These are phyloP conservation scores for Medauroidea extradentata DNA, from an alignment of 1,140 invertebrate genomes.

Conservation along the genomic window DNA sequence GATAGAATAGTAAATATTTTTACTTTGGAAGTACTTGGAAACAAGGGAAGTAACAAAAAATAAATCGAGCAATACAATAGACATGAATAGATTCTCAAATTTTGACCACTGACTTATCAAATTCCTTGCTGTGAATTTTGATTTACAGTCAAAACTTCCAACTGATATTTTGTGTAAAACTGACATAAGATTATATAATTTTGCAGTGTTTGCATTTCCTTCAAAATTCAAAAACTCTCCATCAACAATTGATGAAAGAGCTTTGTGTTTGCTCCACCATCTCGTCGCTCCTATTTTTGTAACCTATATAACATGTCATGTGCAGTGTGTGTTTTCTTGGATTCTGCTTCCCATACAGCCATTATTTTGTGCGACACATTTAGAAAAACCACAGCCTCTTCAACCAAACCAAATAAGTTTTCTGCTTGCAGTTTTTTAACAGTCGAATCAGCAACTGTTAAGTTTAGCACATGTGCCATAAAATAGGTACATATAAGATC, in stretches of 20 bases:
- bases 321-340: neutral
- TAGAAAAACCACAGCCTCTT: constrained; percentile 18
- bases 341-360: constrained; percentile 14
- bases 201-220: neutral
- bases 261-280: constrained; percentile 19
- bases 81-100: constrained; percentile 18
- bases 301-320: constrained; percentile 8
- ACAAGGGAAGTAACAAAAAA: constrained; percentile 1
- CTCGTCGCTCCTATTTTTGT: constrained; percentile 15
- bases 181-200: constrained; percentile 13
- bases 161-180: constrained; percentile 11
- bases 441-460: constrained; percentile 19
- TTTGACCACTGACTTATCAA: constrained; percentile 14
- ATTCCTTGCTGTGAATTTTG: constrained; percentile 6
- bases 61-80: constrained; percentile 9
- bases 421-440: constrained; percentile 12
- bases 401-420: constrained; percentile 20
- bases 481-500: too few relatives aligned
- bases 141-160: constrained; percentile 14
- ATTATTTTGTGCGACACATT: constrained; percentile 15
- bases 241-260: constrained; percentile 9
- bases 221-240: neutral
- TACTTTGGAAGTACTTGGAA: too few relatives aligned
- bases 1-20: too few relatives aligned
- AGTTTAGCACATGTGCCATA: constrained; percentile 20